Evolutionary conservation across 2,888 invertebrate genomes (phyloP), one percentile per base, ranked within the genome.

Genomic region (Andrena fulva): DNA sequence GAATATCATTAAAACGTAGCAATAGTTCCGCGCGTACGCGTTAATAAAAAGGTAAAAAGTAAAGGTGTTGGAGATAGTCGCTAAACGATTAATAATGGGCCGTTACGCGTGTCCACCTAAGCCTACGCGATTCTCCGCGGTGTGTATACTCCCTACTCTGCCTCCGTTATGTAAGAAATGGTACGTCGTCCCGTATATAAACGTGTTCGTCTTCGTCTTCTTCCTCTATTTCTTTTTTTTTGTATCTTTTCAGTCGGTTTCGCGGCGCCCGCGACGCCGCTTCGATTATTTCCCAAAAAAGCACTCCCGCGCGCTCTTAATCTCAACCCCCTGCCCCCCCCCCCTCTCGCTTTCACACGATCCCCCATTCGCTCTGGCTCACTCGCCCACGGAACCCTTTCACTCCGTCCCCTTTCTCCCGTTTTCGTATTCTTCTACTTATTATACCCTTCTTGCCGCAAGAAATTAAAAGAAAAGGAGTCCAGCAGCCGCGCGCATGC

Each of bases 221-320:
- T 42, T 12, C 27, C 2, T 12, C n/a, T 27, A 24, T 27, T 20
- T 59, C 16, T 20, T 50, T 20, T 73, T 31, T 56, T 64, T 24
- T n/a, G 52, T 56, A 48, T 66, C 20, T 50, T 85, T 87, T 91
- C 90, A 92, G 91, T 92, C 91, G 85, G 87, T 88, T 86, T 75
- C 77, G 82, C 86, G 82, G 79, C 85, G 83, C 64, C 80, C 77
- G 42, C 82, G 66, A 73, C 75, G 75, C 80, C 84, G 82, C 67
- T 60, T 78, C 82, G 66, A 80, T 84, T 83, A 42, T 42, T 42
- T 71, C 42, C 70, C 42, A 33, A 63, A 60, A 7, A 70, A 70
- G 48, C 68, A 68, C 52, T 63, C 67, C 24, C 33, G 20, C 59
- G 59, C 16, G 59, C 59, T 29, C 42, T 42, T 42, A 42, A 42